Evolutionary conservation across 2,797 vertebrate species (phyloP), one percentile per base, ranked within the genome.

Genomic region (Amniataba percoides): DNA sequence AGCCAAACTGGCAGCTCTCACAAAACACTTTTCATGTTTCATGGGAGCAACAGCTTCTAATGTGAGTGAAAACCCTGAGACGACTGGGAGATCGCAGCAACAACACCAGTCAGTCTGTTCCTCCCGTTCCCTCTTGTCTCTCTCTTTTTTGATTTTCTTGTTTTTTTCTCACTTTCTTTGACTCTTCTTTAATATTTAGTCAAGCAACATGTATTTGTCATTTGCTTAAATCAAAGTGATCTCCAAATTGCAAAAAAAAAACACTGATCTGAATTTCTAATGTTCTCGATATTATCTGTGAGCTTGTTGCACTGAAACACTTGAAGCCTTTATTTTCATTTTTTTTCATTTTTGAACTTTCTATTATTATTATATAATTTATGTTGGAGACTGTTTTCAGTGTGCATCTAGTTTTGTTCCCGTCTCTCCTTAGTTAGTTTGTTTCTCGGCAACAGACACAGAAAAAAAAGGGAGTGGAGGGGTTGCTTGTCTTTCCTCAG

Each of bases 401-500:
- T 2, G 16, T 0, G 5, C 43, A 27, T 61, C 48, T 55, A n/a
- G 58, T 43, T 74, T 56, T 51, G 39, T 56, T 42, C 43, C 3
- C 2, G 1, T 46, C 34, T 39, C 34, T 52, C 45, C 13, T 25
- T n/a, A 34, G 39, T 57, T 66, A 45, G 31, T 76, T 42, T 62
- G 69, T 74, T 70, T 68, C 60, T 60, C 67, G 23, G 51, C 39
- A 79, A 72, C 60, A 49, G 61, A 40, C 66, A 16, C 19, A 60
- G 23, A 43, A 51, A 55, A 58, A 21, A 21, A 59, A n/a, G n/a
- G 34, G 4, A 57, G 45, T 2, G 36, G 49, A 61, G n/a, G 9
- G 34, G 40, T 72, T 64, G 55, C 62, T 66, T 45, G 40, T 70
- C 48, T 51, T 1, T 8, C 53, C 66, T 66, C 46, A 36, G 69